Base-by-base conservation (phyloP, 2,113 vertebrate genomes). In the Sebastes schlegelii region DNA sequence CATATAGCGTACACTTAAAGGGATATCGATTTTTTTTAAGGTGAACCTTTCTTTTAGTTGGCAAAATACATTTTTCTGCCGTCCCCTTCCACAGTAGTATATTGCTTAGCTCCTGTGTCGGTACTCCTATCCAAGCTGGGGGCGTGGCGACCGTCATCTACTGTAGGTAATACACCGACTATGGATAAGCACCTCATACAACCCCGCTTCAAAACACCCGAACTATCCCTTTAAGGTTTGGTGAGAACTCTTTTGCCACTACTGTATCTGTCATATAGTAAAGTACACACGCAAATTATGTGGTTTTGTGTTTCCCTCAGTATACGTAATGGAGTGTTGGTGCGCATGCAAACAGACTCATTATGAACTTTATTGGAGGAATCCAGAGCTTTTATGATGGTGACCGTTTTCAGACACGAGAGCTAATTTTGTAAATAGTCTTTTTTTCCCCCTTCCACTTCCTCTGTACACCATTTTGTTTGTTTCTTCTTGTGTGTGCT, bases 381-480 rank as follows among this genome's bases (percentile, higher is more conserved):
- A 66, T 49, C 74, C 54, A 10, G 23, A 75, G 62, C 66, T 76
- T 83, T 76, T 73, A 55, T 4, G 10, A 43, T 17, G 11, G 49
- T 13, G 51, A 83, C 57, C 26, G 43, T 66, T 83, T 77, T 71
- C 79, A 79, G 86, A 91, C 80, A 82, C 43, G 8, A 88, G 79
- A 89, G 84, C 72, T 83, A 10, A 79, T 80, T 83, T 88, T 93
- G 92, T 94, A 93, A 86, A 94, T 91, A 92, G 72, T 71, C 46
- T 75, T 42, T 71, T 79, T 77, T 80, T 74, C 40, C 46, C 26
- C 49, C 55, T 65, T 74, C 49, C 85, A 86, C 51, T 75, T 71
- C 4, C 63, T 78, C 65, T 82, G 87, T 61, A 72, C 77, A 84
- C 48, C 54, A 54, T 88, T 75, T 79, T 81, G 52, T 76, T 86